Evolutionary conservation across 2,888 invertebrate genomes (phyloP), one percentile per base, ranked within the genome.

Genomic region (Drosophila rellima): DNA sequence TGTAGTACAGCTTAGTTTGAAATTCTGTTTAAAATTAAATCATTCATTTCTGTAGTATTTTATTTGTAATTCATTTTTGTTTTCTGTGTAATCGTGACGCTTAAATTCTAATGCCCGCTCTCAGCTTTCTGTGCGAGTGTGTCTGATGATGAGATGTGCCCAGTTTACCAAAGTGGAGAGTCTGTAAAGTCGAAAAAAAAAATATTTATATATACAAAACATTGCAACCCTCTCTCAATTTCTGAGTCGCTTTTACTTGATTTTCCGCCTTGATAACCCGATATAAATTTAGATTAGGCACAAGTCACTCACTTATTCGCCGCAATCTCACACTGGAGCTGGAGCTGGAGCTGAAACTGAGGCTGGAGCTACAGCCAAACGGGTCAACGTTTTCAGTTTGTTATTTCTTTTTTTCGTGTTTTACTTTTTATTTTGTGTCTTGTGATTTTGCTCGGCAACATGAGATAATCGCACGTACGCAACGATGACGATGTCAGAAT

Each of bases 261-360:
- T 44, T 50, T 60, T 39, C 61, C 40, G 70, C 63, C 78, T 69
- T 68, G 62, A 71, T 80, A 75, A 70, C 61, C 78, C 71, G 52
- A 80, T 55, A 80, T 82, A 80, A 80, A 86, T 82, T 78, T 74
- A 62, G 69, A 70, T 82, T 80, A 74, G 70, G 65, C 70, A 56
- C 78, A 67, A 82, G 67, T 77, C 74, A 50, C 70, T 70, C 85
- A 69, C 71, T 74, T 51, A 54, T 61, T 48, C 50, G 39, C 63
- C 33, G 20, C 20, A 26, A 11, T 37, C 33, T 39, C 29, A 11
- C 37, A 31, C 33, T 33, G 6, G 5, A 33, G 26, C 39, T 40
- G 39, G 7, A 31, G n/a, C 42, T 54, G 31, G 18, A 4, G 17
- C 15, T 17, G 17, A 3, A 40, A 13, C 10, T 35, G 31, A 17